These are phyloP conservation scores for Melanogrammus aeglefinus DNA, from an alignment of 2,797 vertebrate species.

Conservation along the genomic window DNA sequence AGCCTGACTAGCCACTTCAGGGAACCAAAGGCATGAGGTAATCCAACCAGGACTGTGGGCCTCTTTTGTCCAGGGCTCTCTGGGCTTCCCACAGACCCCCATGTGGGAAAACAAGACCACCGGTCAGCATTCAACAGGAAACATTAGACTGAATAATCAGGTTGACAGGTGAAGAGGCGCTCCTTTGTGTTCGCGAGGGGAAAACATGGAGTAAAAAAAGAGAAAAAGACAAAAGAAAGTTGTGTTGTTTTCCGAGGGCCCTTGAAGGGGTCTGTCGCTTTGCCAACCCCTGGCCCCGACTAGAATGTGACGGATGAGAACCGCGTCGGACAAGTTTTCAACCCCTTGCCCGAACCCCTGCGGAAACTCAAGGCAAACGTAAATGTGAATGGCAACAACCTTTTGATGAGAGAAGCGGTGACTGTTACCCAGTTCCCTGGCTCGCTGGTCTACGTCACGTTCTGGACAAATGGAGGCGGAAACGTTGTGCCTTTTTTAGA, in stretches of 20 bases:
- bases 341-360: constrained; percentile 11
- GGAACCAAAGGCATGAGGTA: constrained; percentile 70
- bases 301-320: constrained; percentile 65
- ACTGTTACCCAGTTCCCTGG: constrained; percentile 55
- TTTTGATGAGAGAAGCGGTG: constrained; percentile 57
- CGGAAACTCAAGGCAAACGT: constrained; percentile 55
- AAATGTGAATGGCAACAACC: constrained; percentile 59
- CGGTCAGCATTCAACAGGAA: constrained; percentile 53
- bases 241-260: constrained; percentile 59
- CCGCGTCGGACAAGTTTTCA: constrained; percentile 61
- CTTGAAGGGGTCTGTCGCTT: constrained; percentile 61
- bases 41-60: constrained; percentile 55
- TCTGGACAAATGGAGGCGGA: constrained; percentile 43
- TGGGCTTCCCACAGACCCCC: constrained; percentile 66
- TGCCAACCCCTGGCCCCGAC: constrained; percentile 60
- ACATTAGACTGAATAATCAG: constrained; percentile 64
- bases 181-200: constrained; percentile 60
- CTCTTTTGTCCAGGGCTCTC: constrained; percentile 63
- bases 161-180: constrained; percentile 70
- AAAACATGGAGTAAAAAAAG: constrained; percentile 50
- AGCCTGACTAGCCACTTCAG: constrained; percentile 66
- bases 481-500: constrained; percentile 29
- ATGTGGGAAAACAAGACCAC: constrained; percentile 71
- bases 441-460: constrained; percentile 43
- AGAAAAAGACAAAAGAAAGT: constrained; percentile 24